A percentile compares a stretch with the other conserved stretches of the same genome.
These are phyloP conservation scores for Eupristina koningsbergeri DNA, from an alignment of 1,140 invertebrate genomes.

Conservation along the genomic window DNA sequence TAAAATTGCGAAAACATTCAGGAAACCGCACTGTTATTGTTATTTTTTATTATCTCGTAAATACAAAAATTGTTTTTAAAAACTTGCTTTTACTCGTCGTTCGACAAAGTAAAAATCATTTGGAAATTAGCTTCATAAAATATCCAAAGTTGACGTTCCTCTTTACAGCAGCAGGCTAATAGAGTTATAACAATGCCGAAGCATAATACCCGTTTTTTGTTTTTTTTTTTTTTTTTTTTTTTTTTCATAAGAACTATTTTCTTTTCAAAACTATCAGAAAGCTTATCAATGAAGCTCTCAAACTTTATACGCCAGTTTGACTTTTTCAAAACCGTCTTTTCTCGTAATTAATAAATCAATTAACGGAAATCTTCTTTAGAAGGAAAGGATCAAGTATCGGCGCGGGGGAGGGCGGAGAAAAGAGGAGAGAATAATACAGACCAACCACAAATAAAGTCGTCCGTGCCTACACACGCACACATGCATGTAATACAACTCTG, in stretches of 20 bases:
- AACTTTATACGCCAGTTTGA: neutral
- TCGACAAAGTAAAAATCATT: too few relatives aligned
- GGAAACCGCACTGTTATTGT: neutral
- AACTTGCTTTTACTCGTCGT: too few relatives aligned
- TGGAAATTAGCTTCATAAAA: neutral
- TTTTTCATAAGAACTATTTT: neutral
- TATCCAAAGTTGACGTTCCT: neutral
- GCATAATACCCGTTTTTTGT: neutral
- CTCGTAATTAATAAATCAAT: neutral
- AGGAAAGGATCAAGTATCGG: neutral
- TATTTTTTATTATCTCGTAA: neutral
- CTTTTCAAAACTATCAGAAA: neutral
- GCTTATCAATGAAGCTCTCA: neutral
- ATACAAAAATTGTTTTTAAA: neutral
- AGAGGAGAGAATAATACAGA: slow-evolving; percentile 46
- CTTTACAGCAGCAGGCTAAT: neutral
- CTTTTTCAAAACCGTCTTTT: neutral
- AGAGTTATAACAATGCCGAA: neutral
- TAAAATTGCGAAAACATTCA: slow-evolving; percentile 3
- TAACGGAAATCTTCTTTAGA: neutral
- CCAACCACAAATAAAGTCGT: slow-evolving; percentile 56
- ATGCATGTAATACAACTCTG: slow-evolving; percentile 46
- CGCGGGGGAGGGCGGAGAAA: neutral
- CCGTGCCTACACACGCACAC: slow-evolving; percentile 41
- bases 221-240: neutral